These are phyloP conservation scores for Eulemur mongoz DNA, from an alignment of 2,797 vertebrate species.

Conservation along the genomic window DNA sequence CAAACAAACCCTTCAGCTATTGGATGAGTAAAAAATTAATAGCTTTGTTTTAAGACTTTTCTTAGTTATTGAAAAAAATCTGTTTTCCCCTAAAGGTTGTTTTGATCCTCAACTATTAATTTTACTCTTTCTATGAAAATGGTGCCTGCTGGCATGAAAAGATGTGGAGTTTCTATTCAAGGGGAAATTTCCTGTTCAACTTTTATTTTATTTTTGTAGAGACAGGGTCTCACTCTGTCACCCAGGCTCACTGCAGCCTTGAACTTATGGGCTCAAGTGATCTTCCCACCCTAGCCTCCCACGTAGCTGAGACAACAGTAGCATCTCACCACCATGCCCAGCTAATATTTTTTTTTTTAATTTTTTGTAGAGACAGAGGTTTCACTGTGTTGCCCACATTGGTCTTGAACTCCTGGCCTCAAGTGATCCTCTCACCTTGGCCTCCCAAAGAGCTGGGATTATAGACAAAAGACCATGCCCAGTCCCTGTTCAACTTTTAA, in stretches of 20 bases:
- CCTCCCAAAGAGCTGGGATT: not conserved
- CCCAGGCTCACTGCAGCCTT: not conserved
- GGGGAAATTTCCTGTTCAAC: not conserved
- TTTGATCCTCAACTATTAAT: not conserved
- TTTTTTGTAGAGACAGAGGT: not conserved
- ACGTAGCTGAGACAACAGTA: not conserved
- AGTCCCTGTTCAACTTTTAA: not conserved
- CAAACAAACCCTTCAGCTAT: not conserved
- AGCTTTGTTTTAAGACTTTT: not conserved
- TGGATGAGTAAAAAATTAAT: not conserved
- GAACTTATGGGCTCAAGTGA: not conserved
- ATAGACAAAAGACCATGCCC: not conserved
- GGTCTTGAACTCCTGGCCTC: too few species aligned
- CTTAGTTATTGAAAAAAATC: not conserved
- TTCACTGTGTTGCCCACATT: not conserved
- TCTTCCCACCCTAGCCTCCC: not conserved
- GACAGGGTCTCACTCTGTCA: not conserved
- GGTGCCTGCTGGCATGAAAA: not conserved
- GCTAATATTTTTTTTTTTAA: not conserved
- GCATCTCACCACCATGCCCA: not conserved
- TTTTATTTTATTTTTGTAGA: not conserved
- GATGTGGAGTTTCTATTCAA: not conserved
- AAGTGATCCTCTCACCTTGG: not conserved
- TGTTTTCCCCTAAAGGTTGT: not conserved
- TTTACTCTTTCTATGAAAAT: not conserved